Conservation (phyloP, 64 coral and sea anemone genomes). For the Actinia equina region DNA sequence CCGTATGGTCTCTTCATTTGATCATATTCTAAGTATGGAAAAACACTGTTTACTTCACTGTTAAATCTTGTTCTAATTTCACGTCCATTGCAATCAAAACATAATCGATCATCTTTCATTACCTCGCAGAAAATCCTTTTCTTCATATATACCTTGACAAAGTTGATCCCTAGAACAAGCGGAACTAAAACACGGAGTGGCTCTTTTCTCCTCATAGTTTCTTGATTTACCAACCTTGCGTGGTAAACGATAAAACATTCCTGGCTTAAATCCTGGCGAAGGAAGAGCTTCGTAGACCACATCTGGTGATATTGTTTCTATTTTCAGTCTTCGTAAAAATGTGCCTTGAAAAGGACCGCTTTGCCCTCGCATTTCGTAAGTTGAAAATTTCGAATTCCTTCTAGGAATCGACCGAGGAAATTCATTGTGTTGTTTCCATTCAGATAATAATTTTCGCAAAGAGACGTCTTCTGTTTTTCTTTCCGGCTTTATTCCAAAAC, state of each 20-base stretch:
- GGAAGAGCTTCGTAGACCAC: background rate
- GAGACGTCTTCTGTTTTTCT: background rate
- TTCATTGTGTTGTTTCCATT: background rate
- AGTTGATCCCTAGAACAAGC: constrained; percentile 23
- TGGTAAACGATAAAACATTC: constrained; percentile 49
- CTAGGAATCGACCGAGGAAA: background rate
- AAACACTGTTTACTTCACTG: constrained; percentile 40
- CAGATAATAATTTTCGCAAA: background rate
- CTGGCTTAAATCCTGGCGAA: constrained; percentile 70
- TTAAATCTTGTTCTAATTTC: constrained; percentile 49
- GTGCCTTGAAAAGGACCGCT: background rate
- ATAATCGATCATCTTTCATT: constrained; percentile 46
- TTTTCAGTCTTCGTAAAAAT: background rate
- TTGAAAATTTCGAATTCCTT: background rate
- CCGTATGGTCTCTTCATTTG: constrained; percentile 69
- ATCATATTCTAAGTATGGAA: constrained; percentile 60
- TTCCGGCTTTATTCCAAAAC: background rate
- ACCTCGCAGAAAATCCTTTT: constrained; percentile 80
- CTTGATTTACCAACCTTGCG: background rate
- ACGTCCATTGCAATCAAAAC: constrained; percentile 71
- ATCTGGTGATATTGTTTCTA: background rate
- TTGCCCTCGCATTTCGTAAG: too few relatives aligned
- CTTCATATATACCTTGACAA: constrained; percentile 36
- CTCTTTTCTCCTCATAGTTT: background rate
- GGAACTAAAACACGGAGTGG: background rate